Evolutionary conservation across 2,888 invertebrate species (phyloP), one percentile per base, ranked within the genome.

Genomic region (Tiphia femorata): DNA sequence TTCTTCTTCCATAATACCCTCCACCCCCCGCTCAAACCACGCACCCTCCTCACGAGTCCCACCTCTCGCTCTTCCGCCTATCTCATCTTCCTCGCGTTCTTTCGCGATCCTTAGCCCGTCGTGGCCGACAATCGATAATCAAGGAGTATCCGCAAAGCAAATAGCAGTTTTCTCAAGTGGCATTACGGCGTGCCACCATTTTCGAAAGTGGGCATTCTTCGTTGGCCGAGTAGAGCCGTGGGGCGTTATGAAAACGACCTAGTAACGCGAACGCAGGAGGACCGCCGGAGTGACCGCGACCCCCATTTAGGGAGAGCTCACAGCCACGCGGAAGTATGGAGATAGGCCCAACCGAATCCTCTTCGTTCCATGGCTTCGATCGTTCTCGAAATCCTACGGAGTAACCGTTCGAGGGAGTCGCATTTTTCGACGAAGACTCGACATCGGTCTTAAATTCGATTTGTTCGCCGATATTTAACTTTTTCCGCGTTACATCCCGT

Each of bases 71-170:
- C 27, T n/a, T 25, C 38, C 44, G 4, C 40, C 8, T 17, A 17
- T 10, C n/a, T 38, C 17, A 8, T 20, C 17, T 17, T 5, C 38
- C 20, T 3, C 38, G 19, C 20, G 19, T 16, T 17, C 20, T 19
- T 20, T 38, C 27, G 27, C 21, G n/a, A 20, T 17, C n/a, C 47
- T 14, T 29, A 33, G 21, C 51, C 46, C 48, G 44, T 29, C 57
- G 42, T 52, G 49, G 27, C 49, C 50, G 44, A 41, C 35, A 62
- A 67, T 73, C 72, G 70, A 63, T 70, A 70, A 73, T 71, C 72
- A 70, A 47, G 54, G 58, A 48, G 61, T 58, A 63, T 64, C 64
- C 64, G 67, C 64, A 63, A 58, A 67, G 70, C 60, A 73, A 76
- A 74, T 64, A 74, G 49, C 48, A 58, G 59, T 66, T 73, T 62